These are phyloP conservation scores for Liparis tanakae DNA, from an alignment of 2,797 vertebrate species.

Conservation along the genomic window DNA sequence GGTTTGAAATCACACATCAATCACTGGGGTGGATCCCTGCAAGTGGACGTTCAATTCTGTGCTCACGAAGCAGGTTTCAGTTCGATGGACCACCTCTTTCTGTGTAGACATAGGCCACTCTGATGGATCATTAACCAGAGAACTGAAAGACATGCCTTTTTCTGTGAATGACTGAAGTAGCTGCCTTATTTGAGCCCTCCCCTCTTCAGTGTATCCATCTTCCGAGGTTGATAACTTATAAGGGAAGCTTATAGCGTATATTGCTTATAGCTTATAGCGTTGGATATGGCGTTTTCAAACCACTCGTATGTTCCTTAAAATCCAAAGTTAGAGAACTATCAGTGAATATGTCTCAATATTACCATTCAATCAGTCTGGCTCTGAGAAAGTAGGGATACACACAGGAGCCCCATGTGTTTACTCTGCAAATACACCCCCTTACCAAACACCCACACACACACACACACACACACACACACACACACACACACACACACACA, in stretches of 20 bases:
- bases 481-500: slow-evolving; percentile 25
- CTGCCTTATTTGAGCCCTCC: not conserved
- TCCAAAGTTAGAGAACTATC: not conserved
- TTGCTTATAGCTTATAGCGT: too few relatives aligned
- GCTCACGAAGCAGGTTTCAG: slow-evolving; percentile 28
- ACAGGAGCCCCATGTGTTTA: slow-evolving; percentile 64
- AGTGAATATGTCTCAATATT: slow-evolving; percentile 32
- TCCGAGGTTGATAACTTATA: not conserved
- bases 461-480: slow-evolving; percentile 16
- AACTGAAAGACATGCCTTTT: slow-evolving; percentile 38
- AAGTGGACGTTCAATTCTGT: slow-evolving; percentile 41
- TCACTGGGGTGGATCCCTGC: slow-evolving; percentile 49
- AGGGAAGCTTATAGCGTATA: too few relatives aligned
- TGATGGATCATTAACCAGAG: slow-evolving; percentile 73
- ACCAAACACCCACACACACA: slow-evolving; percentile 34
- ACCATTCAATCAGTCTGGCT: slow-evolving; percentile 46
- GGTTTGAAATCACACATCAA: slow-evolving; percentile 53
- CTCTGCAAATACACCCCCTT: slow-evolving; percentile 68
- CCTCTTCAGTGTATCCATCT: not conserved
- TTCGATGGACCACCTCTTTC: slow-evolving; percentile 29
- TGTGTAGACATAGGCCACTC: slow-evolving; percentile 39
- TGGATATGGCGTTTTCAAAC: not conserved
- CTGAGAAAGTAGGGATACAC: slow-evolving; percentile 62
- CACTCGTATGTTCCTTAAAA: not conserved
- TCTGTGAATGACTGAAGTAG: slow-evolving; percentile 17